Evolutionary conservation across 2,797 vertebrate genomes (phyloP).

Genomic region (Salmo trutta): DNA sequence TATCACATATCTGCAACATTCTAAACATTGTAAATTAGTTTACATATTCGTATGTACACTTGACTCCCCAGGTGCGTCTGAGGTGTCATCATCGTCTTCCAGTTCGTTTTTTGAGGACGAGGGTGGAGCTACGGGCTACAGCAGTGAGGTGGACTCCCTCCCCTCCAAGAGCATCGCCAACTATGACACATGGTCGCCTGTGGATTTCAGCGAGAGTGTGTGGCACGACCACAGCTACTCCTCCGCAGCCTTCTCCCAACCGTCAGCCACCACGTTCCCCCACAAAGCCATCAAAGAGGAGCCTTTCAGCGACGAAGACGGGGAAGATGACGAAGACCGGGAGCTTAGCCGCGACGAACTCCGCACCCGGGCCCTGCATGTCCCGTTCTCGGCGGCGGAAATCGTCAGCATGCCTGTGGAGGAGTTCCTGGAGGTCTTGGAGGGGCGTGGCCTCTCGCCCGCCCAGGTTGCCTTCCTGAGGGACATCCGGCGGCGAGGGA

Average conservation of each 20-base stretch:
- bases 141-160: slow-evolving; percentile 70
- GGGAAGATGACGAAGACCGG: slow-evolving; percentile 46
- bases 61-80: slow-evolving; percentile 65
- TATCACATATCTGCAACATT: too few relatives aligned
- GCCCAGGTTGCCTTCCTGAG: slow-evolving; percentile 81
- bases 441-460: slow-evolving; percentile 76
- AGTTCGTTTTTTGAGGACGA: slow-evolving; percentile 76
- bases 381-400: slow-evolving; percentile 84
- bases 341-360: slow-evolving; percentile 78
- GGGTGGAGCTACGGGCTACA: slow-evolving; percentile 29
- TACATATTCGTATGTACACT: not conserved
- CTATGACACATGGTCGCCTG: slow-evolving; percentile 63
- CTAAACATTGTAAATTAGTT: not conserved
- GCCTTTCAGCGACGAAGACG: slow-evolving; percentile 68
- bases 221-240: slow-evolving; percentile 85
- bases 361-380: slow-evolving; percentile 74
- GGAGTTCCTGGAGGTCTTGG: slow-evolving; percentile 83
- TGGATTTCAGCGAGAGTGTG: slow-evolving; percentile 71
- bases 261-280: slow-evolving; percentile 42
- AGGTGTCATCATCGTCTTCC: slow-evolving; percentile 69
- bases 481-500: slow-evolving; percentile 86
- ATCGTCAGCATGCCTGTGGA: slow-evolving; percentile 87
- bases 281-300: slow-evolving; percentile 65
- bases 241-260: slow-evolving; percentile 56
- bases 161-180: slow-evolving; percentile 59